Evolutionary conservation across 2,888 invertebrate species (phyloP), one percentile per base, ranked within the genome.

Genomic region (Nomada ferruginata): DNA sequence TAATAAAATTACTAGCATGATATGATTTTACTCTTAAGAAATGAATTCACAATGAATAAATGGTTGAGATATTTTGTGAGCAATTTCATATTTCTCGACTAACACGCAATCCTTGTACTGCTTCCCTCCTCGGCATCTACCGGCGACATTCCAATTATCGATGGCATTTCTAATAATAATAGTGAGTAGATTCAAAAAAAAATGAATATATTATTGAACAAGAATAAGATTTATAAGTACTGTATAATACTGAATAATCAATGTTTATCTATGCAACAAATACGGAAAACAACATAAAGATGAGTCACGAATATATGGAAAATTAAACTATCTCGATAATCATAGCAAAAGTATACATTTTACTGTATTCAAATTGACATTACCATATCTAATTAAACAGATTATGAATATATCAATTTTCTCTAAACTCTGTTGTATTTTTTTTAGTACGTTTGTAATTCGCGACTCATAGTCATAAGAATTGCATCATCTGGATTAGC

Each of bases 401-500:
- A 57, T 23, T 66, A 52, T 53, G 66, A 57, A 60, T 61, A 52
- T 75, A 63, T 59, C 53, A 70, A 79, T 63, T 75, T 69, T 70
- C 18, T 66, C 44, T 65, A 69, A 73, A 75, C 18, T n/a, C n/a
- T 53, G 18, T 44, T 57, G n/a, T n/a, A 1, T 69, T 53, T 72
- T 26, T 76, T 66, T 89, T 87, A 93, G 87, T 93, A 93, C 55
- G 92, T 93, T 85, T 93, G 92, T 85, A 93, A 90, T 90, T 93
- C 93, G 85, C 93, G 93, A 89, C 92, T 93, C 89, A 91, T 91
- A 15, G 93, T 94, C 94, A 96, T 96, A 89, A 95, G 95, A 89
- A 96, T 95, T 90, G 95, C 96, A 92, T 96, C 96, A 85, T 94
- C 95, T 53, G 96, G 96, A 90, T 96, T 95, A 88, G 96, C 95